Base-by-base conservation (phyloP, 1,140 invertebrate species). In the Ptiloglossa arizonensis region DNA sequence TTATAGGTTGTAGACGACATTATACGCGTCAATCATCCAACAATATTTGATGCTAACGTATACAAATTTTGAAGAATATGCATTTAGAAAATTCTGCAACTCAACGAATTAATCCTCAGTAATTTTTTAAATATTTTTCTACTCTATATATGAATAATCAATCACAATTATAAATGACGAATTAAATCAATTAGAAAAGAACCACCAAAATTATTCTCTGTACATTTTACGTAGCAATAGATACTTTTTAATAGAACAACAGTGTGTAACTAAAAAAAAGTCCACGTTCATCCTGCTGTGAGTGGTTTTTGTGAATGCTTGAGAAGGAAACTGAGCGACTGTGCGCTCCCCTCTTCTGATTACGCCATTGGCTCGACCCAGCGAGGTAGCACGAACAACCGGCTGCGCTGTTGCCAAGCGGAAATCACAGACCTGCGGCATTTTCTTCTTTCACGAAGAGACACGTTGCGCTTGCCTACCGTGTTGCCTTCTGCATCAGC, bases 351-450 rank as follows among this genome's bases (percentile, higher is more conserved):
- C 82, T 56, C 75, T 73, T 35, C 19, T 60, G 80, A 79, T 82
- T 83, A 83, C 71, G 83, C 83, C 78, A 84, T 74, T 85, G 82
- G 54, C 57, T 72, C 83, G 66, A 86, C 70, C 70, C 74, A 80
- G 72, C 84, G 75, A 82, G 76, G 80, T 79, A 85, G 78, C 63
- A 86, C 85, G 79, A 68, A 73, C 69, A 79, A 73, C 77, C 83
- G 72, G 79, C 72, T 77, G 86, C 87, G 83, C 81, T 87, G 87
- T 88, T 88, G 87, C 87, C 86, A 88, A 88, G 87, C 87, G 86
- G 87, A 88, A 87, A 87, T 80, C 79, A 71, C 82, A 82, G 70
- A 81, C 81, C 67, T 68, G 71, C 82, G 71, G 59, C 73, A 84
- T 85, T 84, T 85, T 85, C 83, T 85, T 85, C 81, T 85, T 85